phyloP scores from a whole-genome alignment of 2,888 invertebrate genomes.

The Pollenia griseotomentosa region DNA sequence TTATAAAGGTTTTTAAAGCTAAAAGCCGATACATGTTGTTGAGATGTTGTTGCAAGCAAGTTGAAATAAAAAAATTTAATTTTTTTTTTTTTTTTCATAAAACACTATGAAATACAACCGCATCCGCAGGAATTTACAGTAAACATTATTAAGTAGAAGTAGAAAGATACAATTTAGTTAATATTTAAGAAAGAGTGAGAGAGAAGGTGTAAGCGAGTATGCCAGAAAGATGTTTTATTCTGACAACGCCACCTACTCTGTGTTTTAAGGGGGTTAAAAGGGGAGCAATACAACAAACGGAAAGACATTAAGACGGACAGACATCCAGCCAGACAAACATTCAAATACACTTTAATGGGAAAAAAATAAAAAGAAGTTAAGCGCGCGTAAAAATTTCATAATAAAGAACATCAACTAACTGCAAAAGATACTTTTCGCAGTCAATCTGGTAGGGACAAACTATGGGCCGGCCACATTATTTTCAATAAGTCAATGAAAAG shows the following conservation, averaged over 20 bases:
- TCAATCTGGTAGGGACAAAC: not conserved
- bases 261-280: not conserved
- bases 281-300: constrained; percentile 18
- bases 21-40: constrained; percentile 69
- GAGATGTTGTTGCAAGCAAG: constrained; percentile 58
- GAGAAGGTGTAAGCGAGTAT: not conserved
- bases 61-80: constrained; percentile 20
- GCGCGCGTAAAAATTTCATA: constrained; percentile 74
- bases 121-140: constrained; percentile 74
- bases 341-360: not conserved
- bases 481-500: not conserved
- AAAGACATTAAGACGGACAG: not conserved
- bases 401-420: constrained; percentile 57
- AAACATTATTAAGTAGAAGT: constrained; percentile 52
- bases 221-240: constrained; percentile 10
- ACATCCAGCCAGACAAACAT: constrained; percentile 25
- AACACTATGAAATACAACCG: constrained; percentile 63
- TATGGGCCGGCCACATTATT: not conserved
- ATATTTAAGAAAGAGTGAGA: not conserved
- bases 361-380: constrained; percentile 36
- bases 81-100: not conserved
- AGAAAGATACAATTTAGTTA: constrained; percentile 23
- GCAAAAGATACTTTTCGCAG: constrained; percentile 33
- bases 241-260: constrained; percentile 37
- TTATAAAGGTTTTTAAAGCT: constrained; percentile 57